Percentiles rank a stretch among this genome's conserved stretches.
Conservation (phyloP, 2,888 invertebrate species). For the Ennomos erosarius region DNA sequence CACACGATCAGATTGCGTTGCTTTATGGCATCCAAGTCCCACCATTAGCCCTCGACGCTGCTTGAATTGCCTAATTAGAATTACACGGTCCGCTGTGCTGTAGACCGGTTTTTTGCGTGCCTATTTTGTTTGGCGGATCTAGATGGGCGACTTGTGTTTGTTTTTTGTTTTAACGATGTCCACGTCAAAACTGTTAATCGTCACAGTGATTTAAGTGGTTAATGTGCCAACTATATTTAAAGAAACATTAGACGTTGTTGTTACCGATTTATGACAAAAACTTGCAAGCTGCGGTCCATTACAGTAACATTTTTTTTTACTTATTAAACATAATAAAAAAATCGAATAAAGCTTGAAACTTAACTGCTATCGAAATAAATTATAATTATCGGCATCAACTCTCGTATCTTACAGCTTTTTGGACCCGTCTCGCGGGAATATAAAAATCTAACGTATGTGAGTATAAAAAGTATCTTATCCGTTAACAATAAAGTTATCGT, state of each 20-base stretch:
- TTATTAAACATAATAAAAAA: conserved; percentile 34
- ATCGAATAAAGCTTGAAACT: conserved; percentile 35
- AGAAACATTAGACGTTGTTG: background rate
- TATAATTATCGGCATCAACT: conserved; percentile 55
- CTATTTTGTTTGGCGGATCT: conserved; percentile 55
- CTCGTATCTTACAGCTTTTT: conserved; percentile 44
- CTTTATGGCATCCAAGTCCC: conserved; percentile 72
- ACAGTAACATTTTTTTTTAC: conserved; percentile 15
- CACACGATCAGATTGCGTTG: conserved; percentile 82
- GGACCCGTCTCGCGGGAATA: conserved; percentile 53
- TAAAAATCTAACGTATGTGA: conserved; percentile 69
- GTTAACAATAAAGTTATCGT: conserved; percentile 76
- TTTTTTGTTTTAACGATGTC: conserved; percentile 28
- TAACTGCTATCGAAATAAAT: conserved; percentile 46
- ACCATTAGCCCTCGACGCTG: conserved; percentile 74
- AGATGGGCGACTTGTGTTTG: conserved; percentile 46
- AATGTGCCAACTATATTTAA: too few species aligned
- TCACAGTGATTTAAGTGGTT: too few species aligned
- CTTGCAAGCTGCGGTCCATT: conserved; percentile 19
- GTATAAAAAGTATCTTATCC: conserved; percentile 76
- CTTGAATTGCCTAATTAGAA: conserved; percentile 83
- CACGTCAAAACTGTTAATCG: too few species aligned
- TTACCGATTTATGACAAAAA: conserved; percentile 28
- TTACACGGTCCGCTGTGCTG: conserved; percentile 60
- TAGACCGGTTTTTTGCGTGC: conserved; percentile 60